Evolutionary conservation across 2,797 vertebrate species (phyloP).

Genomic region (Mormyrops attenuatus): DNA sequence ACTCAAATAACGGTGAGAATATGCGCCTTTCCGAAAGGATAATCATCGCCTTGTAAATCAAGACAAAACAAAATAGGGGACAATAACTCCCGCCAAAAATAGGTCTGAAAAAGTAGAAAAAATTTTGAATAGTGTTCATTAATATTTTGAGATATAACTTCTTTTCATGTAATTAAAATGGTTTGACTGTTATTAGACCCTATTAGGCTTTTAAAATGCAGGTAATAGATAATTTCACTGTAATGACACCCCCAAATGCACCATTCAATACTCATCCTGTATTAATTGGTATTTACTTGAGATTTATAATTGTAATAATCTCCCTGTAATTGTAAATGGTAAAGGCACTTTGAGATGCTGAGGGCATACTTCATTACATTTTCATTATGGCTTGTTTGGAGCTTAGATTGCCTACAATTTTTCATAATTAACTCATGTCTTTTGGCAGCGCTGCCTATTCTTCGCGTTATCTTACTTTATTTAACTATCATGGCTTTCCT

Average conservation of each 20-base stretch:
- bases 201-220: constrained; percentile 52
- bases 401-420: constrained; percentile 17
- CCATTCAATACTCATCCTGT: constrained; percentile 48
- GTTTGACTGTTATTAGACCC: constrained; percentile 48
- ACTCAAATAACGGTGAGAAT: background rate
- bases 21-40: background rate
- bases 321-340: constrained; percentile 37
- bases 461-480: background rate
- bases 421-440: constrained; percentile 19
- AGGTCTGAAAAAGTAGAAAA: background rate
- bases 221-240: constrained; percentile 51
- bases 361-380: constrained; percentile 51
- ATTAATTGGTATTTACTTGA: constrained; percentile 55
- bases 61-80: too few species aligned
- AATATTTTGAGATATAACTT: constrained; percentile 37
- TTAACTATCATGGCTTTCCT: background rate
- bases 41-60: background rate
- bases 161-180: constrained; percentile 49
- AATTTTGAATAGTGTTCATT: constrained; percentile 14
- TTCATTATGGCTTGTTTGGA: constrained; percentile 50
- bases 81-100: background rate
- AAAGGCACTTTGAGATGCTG: constrained; percentile 32
- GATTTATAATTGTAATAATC: constrained; percentile 53
- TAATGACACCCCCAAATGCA: constrained; percentile 44
- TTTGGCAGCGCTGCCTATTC: constrained; percentile 9